phyloP scores from a whole-genome alignment of 1,140 invertebrate genomes.

The Ceratina japonica region DNA sequence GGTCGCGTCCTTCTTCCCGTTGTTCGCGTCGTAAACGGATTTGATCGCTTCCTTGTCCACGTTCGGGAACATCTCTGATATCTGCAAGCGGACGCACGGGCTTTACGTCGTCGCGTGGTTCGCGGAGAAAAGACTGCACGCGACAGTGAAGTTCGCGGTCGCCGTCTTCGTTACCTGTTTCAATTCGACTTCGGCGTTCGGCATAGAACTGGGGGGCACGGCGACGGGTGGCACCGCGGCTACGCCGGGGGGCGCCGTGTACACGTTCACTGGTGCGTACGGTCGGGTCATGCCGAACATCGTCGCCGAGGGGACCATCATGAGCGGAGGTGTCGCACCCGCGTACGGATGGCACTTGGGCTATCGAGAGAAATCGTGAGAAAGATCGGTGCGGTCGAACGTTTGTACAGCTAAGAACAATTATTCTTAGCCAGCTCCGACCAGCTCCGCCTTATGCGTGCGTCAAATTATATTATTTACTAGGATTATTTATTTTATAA shows the following conservation, averaged over 20 bases:
- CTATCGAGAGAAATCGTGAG: slow-evolving; percentile 48
- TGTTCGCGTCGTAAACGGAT: slow-evolving; percentile 93
- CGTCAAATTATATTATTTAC: no score
- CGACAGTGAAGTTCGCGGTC: neutral
- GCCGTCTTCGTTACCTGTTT: slow-evolving; percentile 82
- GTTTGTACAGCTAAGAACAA: no score
- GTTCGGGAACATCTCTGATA: slow-evolving; percentile 97
- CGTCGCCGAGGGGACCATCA: slow-evolving; percentile 82
- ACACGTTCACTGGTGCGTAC: slow-evolving; percentile 78
- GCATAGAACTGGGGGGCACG: slow-evolving; percentile 72
- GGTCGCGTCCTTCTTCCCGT: slow-evolving; percentile 93
- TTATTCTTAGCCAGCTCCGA: no score
- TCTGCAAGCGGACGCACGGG: slow-evolving; percentile 80
- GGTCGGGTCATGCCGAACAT: slow-evolving; percentile 71
- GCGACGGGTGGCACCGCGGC: slow-evolving; percentile 70
- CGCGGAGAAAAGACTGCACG: no score
- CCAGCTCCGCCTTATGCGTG: no score
- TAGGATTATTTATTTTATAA: no score
- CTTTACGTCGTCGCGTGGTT: no score
- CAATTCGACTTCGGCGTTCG: slow-evolving; percentile 85
- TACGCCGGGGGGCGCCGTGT: slow-evolving; percentile 70
- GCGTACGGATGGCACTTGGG: slow-evolving; percentile 67
- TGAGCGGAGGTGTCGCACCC: slow-evolving; percentile 79
- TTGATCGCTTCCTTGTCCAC: slow-evolving; percentile 95
- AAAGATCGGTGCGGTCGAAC: no score